These are phyloP conservation scores for Odiellus spinosus DNA, from an alignment of 2,888 invertebrate genomes.

Conservation along the genomic window DNA sequence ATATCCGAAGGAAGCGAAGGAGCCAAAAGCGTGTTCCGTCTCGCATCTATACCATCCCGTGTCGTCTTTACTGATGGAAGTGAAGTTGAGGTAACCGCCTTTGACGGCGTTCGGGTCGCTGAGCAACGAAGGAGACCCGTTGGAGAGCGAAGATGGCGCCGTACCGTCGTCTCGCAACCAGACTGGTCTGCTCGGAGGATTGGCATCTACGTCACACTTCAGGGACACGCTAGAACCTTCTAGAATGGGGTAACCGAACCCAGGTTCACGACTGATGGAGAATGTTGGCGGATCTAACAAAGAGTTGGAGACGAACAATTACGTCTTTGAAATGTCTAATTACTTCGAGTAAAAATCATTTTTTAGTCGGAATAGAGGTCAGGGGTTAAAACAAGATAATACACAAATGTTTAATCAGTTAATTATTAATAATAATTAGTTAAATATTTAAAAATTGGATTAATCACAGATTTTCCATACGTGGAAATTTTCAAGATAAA, in stretches of 20 bases:
- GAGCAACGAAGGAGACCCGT: conserved; percentile 10
- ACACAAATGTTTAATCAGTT: too few species aligned
- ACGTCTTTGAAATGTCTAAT: background rate
- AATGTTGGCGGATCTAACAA: conserved; percentile 73
- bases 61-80: conserved; percentile 56
- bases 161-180: conserved; percentile 48
- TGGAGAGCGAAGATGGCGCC: conserved; percentile 1
- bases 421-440: too few species aligned
- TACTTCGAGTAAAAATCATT: background rate
- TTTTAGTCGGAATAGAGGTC: background rate
- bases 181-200: conserved; percentile 66
- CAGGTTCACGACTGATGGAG: conserved; percentile 80
- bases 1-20: conserved; percentile 78
- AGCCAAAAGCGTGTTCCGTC: conserved; percentile 55
- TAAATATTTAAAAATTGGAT: too few species aligned
- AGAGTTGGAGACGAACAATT: background rate
- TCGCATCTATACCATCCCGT: conserved; percentile 88
- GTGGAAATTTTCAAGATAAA: too few species aligned
- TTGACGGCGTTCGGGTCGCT: conserved; percentile 35
- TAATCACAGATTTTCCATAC: too few species aligned
- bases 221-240: conserved; percentile 77
- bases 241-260: conserved; percentile 70
- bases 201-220: conserved; percentile 83
- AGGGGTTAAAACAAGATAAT: too few species aligned
- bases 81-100: conserved; percentile 63